Base-by-base conservation (phyloP, 1,140 invertebrate genomes). In the Pseudoatta argentina region DNA sequence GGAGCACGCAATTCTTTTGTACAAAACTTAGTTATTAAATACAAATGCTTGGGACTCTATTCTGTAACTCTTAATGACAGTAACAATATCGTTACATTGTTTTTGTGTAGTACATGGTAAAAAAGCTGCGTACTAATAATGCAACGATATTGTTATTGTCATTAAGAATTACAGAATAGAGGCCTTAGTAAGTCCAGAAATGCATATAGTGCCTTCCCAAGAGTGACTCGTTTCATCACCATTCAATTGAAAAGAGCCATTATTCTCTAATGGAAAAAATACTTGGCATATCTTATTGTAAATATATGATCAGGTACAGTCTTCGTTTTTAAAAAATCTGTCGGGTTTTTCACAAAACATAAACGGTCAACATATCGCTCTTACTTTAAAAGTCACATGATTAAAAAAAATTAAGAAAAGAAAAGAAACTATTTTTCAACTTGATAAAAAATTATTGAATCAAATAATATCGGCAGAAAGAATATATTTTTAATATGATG, bases 261-360 rank as follows among this genome's bases (percentile, higher is more conserved):
- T 63, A 69, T 72, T 48, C 27, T 75, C 69, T 79, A 89, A 88
- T 85, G 59, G n/a, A 79, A 90, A 81, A 81, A 73, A 87, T 90
- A 78, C 75, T 90, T 90, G 89, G 88, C 86, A 81, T 89, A 51
- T 55, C 77, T 89, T 89, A 87, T 79, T 87, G 61, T 87, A 89
- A 90, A 78, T 81, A 67, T 86, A 27, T 90, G 87, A 87, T 92
- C 91, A 92, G 91, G 91, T 92, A 92, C 77, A 89, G 86, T 89
- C 61, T 85, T 61, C 7, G 21, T 51, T 86, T 86, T 88, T 85
- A 51, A 77, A 79, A 71, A 67, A 51, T 83, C n/a, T 57, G 48
- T 53, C 53, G 2, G 24, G 39, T 87, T 63, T 71, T 48, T 51
- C 7, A 27, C 63, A 39, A 77, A 57, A 85, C 64, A 39, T 86